phyloP scores from a whole-genome alignment of 2,797 vertebrate genomes.

The Orientallactaga sibirica region DNA sequence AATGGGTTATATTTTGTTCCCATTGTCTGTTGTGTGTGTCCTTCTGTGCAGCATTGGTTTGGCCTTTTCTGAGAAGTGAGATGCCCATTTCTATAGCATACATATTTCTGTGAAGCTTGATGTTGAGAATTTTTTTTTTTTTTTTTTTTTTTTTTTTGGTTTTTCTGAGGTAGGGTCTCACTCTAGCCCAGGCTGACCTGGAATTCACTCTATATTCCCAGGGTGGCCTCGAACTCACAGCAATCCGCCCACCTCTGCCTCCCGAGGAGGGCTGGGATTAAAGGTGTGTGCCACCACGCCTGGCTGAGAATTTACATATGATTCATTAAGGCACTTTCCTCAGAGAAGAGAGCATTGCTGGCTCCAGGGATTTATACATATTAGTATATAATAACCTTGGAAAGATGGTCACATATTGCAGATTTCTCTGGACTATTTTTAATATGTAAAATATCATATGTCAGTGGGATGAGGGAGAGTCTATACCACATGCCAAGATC shows the following conservation, averaged over 20 bases:
- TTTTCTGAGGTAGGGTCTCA: no score
- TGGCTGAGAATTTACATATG: slow-evolving; percentile 29
- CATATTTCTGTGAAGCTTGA: slow-evolving; percentile 46
- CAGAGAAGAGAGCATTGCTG: slow-evolving; percentile 27
- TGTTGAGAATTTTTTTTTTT: slow-evolving; percentile 35
- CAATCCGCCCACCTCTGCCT: no score
- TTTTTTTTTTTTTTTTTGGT: no score
- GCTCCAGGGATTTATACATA: background rate
- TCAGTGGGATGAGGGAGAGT: background rate
- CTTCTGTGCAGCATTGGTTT: slow-evolving; percentile 16
- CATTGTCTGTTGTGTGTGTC: background rate
- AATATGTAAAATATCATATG: slow-evolving; percentile 49
- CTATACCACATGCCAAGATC: background rate
- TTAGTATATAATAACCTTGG: slow-evolving; percentile 53
- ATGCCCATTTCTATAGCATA: background rate
- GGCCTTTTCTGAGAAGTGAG: slow-evolving; percentile 1
- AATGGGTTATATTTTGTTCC: background rate
- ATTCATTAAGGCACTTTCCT: slow-evolving; percentile 63
- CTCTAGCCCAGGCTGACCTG: no score
- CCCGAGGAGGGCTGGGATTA: no score
- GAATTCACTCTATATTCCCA: no score
- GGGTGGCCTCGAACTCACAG: no score
- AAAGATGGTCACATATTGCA: slow-evolving; percentile 12
- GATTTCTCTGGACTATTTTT: slow-evolving; percentile 29
- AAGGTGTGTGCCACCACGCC: no score